phyloP scores from a whole-genome alignment of 37 sponge, comb jelly and placozoan species.

The Theonella swinhoei region DNA sequence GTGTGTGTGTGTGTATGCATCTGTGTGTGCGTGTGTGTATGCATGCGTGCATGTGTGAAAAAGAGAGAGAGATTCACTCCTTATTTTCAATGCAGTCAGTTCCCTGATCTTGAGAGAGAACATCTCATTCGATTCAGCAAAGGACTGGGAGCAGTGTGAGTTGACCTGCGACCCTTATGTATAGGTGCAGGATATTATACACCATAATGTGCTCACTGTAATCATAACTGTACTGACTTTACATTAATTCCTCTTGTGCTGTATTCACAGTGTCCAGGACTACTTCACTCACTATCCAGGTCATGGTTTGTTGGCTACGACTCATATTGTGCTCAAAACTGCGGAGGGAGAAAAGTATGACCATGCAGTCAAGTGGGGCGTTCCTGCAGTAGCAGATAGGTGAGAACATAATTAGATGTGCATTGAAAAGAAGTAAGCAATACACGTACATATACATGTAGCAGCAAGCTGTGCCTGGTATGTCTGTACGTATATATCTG shows the following conservation, averaged over 20 bases:
- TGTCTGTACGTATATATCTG: no score
- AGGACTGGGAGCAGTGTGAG: constrained; percentile 65
- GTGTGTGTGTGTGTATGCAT: neutral
- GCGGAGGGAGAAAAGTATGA: constrained; percentile 76
- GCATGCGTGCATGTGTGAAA: neutral
- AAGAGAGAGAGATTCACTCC: neutral
- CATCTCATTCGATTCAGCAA: constrained; percentile 63
- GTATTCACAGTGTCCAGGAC: constrained; percentile 72
- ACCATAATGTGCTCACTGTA: no score
- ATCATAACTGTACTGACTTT: no score
- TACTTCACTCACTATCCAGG: constrained; percentile 59
- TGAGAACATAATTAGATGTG: no score
- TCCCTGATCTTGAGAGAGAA: constrained; percentile 64
- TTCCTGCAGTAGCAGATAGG: constrained; percentile 74
- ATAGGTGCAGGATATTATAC: no score
- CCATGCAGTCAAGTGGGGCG: constrained; percentile 56
- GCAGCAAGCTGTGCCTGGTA: no score
- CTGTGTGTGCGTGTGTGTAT: neutral
- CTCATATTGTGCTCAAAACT: constrained; percentile 72
- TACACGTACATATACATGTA: no score
- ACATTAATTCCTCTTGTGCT: no score
- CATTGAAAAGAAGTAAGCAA: no score
- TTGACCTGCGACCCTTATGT: neutral
- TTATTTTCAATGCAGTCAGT: constrained; percentile 52
- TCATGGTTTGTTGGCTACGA: constrained; percentile 58